phyloP scores from a whole-genome alignment of 2,113 vertebrate species.

The Dipodomys stephensi region DNA sequence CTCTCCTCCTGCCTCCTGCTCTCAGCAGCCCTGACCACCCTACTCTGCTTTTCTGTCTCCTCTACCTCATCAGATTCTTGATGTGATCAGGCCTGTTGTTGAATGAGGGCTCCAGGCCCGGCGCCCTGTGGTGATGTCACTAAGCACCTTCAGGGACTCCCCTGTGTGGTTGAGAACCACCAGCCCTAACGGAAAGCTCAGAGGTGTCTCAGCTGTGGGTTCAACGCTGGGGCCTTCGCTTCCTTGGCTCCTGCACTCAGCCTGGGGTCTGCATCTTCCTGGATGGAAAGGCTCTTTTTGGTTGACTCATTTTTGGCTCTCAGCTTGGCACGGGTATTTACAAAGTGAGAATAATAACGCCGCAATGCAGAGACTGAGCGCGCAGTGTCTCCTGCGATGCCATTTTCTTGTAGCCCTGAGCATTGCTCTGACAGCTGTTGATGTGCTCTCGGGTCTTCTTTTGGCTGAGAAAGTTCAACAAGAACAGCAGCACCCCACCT shows the following conservation, averaged over 20 bases:
- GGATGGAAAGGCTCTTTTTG: too few relatives aligned
- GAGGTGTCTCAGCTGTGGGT: not conserved
- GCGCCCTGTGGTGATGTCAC: not conserved
- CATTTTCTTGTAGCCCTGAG: too few relatives aligned
- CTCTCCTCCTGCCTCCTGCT: not conserved
- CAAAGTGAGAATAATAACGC: not conserved
- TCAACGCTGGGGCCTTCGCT: not conserved
- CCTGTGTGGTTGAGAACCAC: not conserved
- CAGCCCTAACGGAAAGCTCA: not conserved
- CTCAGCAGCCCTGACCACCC: accelerated
- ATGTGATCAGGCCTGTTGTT: not conserved
- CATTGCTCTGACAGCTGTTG: not conserved
- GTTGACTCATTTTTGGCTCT: not conserved
- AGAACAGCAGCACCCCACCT: too few relatives aligned
- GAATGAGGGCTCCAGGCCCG: not conserved
- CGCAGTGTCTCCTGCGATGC: not conserved
- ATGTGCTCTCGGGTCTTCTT: too few relatives aligned
- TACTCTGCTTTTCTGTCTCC: not conserved
- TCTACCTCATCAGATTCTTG: not conserved
- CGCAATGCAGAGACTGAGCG: not conserved
- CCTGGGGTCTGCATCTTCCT: not conserved
- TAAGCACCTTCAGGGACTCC: not conserved
- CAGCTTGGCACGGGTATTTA: not conserved
- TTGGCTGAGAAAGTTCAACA: too few relatives aligned
- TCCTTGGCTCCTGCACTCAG: not conserved